Percentiles rank a stretch among this genome's conserved stretches.
These are phyloP conservation scores for Epinephelus moara DNA, from an alignment of 2,113 vertebrate species.

Conservation along the genomic window DNA sequence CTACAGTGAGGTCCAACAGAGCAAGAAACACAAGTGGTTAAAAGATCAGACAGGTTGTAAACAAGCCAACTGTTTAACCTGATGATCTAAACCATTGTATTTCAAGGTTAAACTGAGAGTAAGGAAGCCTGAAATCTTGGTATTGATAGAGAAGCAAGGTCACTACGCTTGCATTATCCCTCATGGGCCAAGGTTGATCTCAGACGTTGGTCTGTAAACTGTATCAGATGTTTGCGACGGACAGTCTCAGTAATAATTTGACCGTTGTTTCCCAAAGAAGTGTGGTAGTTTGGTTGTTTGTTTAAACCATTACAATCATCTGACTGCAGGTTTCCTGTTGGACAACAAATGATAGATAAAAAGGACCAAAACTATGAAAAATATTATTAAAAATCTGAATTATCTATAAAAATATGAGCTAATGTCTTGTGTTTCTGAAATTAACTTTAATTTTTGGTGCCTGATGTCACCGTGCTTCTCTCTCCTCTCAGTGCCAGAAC, in stretches of 20 bases:
- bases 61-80: too few species aligned
- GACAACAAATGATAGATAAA: background rate
- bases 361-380: background rate
- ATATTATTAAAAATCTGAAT: background rate
- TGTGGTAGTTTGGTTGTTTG: background rate
- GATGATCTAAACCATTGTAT: too few species aligned
- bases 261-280: background rate
- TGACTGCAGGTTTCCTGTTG: background rate
- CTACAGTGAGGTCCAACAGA: too few species aligned
- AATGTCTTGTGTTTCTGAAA: background rate
- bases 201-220: too few species aligned
- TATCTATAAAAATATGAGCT: background rate
- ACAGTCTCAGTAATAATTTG: background rate
- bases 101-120: too few species aligned
- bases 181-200: too few species aligned
- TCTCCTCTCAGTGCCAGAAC: conserved; percentile 92
- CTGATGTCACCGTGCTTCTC: background rate
- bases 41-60: too few species aligned
- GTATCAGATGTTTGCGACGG: background rate
- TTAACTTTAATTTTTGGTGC: background rate
- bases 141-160: too few species aligned
- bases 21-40: too few species aligned
- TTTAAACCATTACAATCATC: background rate
- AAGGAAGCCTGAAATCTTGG: too few species aligned
- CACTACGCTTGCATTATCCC: too few species aligned